Evolutionary conservation across 2,888 invertebrate genomes (phyloP), one percentile per base, ranked within the genome.

Genomic region (Cotesia congregata): DNA sequence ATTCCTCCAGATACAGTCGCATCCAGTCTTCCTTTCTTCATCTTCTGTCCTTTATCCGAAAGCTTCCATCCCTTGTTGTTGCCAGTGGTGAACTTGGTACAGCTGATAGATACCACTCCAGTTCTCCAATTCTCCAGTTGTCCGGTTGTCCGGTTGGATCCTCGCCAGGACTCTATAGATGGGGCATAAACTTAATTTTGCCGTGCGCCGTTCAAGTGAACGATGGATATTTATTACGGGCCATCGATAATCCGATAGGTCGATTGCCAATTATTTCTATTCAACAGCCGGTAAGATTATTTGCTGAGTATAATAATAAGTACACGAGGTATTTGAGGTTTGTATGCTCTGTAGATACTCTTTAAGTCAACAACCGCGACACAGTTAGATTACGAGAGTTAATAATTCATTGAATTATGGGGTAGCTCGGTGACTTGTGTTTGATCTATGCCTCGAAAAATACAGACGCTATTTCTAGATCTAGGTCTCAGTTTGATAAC

Each of bases 121-220:
- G 50, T 50, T 12, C 50, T 41, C 41, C 9, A 9, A 41, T 41
- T 9, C 41, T 50, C 7, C 50, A 30, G 30, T 50, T 12, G 9
- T 20, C 60, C 9, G 15, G 62, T 50, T 12, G 9, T 20, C 60
- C 9, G 15, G 62, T 77, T 77, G 77, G 74, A 74, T 41, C 20
- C 15, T 65, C 70, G 77, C 77, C 77, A 77, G 74, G n/a, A 20
- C 17, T 4, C 72, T 70, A 74, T 77, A 60, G 67, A 67, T 74
- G 62, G 20, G 50, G 5, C 64, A 77, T 74, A 77, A 77, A 74
- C 72, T 74, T 67, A 77, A 77, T 77, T 77, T 70, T 60, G 67
- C 70, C 50, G 40, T 61, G 20, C 59, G 30, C 68, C 30, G 38
- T 60, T 50, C 62, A 30, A 76, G 67, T 68, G 60, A 65, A 59